These are phyloP conservation scores for Cuniculus paca DNA, from an alignment of 2,797 vertebrate species.

Conservation along the genomic window DNA sequence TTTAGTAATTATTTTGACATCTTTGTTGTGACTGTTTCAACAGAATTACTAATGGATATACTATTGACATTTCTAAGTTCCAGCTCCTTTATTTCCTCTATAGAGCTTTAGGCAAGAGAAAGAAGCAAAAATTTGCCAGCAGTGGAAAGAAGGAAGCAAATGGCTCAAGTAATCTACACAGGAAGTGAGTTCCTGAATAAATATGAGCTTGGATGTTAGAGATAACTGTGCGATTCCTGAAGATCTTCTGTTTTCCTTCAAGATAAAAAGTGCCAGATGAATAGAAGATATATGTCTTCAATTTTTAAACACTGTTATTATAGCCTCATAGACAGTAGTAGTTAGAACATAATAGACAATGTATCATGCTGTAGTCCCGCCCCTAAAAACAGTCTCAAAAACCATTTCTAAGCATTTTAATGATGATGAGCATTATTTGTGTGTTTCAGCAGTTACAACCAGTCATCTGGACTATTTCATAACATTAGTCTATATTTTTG, in stretches of 20 bases:
- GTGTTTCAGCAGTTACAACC: neutral
- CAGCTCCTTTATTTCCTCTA: neutral
- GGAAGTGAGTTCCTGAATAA: slow-evolving; percentile 43
- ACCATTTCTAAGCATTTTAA: slow-evolving; percentile 17
- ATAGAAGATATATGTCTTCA: neutral
- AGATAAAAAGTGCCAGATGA: neutral
- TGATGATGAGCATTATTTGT: neutral
- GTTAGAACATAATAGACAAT: neutral
- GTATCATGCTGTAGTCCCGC: neutral
- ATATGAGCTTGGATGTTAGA: neutral
- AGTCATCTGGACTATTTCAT: neutral
- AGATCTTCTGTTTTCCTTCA: neutral
- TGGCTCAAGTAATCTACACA: neutral
- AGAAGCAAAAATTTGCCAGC: neutral
- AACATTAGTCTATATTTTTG: neutral
- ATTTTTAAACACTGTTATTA: neutral
- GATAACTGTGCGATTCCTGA: neutral
- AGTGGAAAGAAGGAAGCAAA: neutral
- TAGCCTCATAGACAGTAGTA: neutral
- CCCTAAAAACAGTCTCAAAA: slow-evolving; percentile 38
- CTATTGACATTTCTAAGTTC: neutral
- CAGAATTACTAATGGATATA: slow-evolving; percentile 20
- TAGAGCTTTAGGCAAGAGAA: slow-evolving; percentile 37
- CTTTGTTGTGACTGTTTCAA: neutral
- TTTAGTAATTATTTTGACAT: slow-evolving; percentile 32